These are phyloP conservation scores for Sinodicranocentrus sp. DNA, from an alignment of 2,888 invertebrate genomes.

Conservation along the genomic window DNA sequence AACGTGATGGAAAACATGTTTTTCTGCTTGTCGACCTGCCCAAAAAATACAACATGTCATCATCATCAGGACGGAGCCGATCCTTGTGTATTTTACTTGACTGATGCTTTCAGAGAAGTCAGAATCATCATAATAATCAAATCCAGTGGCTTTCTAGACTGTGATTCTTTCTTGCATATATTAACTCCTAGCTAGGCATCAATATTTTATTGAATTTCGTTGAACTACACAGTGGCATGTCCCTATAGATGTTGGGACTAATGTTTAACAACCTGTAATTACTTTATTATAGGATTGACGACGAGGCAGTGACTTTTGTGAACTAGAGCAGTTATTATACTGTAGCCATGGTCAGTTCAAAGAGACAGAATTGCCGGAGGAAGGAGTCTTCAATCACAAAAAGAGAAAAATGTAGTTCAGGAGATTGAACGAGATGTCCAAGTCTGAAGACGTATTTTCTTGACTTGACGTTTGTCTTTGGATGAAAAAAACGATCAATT, in stretches of 20 bases:
- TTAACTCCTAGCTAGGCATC: no score
- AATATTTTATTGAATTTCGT: neutral
- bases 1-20: conserved; percentile 57
- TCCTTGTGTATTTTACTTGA: conserved; percentile 41
- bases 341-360: conserved; percentile 7
- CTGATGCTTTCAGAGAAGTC: conserved; percentile 46
- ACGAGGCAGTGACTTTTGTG: conserved; percentile 1
- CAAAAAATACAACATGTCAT: conserved; percentile 35
- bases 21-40: conserved; percentile 47
- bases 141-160: no score
- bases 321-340: neutral
- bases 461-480: conserved; percentile 7
- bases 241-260: conserved; percentile 15
- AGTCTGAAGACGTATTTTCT: neutral
- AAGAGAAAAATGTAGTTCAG: neutral
- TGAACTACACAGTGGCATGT: conserved; percentile 10
- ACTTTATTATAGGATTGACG: conserved; percentile 20
- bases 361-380: conserved; percentile 9
- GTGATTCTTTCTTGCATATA: no score
- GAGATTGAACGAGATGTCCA: neutral
- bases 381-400: conserved; percentile 15
- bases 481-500: no score
- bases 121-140: conserved; percentile 1
- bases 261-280: conserved; percentile 36
- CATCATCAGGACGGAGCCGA: conserved; percentile 20